Base-by-base conservation (phyloP, 1,140 invertebrate species). In the Tetranychus urticae region DNA sequence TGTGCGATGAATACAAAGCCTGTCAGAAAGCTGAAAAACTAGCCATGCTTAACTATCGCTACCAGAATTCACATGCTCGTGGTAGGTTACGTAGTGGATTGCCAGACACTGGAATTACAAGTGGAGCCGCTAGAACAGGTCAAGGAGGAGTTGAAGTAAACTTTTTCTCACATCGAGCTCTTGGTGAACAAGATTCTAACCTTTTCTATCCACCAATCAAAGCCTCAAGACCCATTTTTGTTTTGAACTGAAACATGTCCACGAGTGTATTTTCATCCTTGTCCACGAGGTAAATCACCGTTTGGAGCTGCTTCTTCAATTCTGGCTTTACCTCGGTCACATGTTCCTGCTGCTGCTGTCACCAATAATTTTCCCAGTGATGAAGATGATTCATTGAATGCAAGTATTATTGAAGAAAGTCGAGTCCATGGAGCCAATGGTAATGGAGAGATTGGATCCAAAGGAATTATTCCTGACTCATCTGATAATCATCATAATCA, bases 291-390 rank as follows among this genome's bases (percentile, higher is more conserved):
- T 47, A 66, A 65, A 39, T 60, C 68, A 13, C 67, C 67, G 8
- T 68, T 68, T 42, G 67, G 67, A 33, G 67, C 66, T 31, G 67
- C 67, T 5, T 68, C 67, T 1, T 66, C 36, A 5, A 52, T 64
- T 7, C 63, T 63, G 7, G 61, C 63, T 45, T 63, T 64, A 33
- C 65, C 60, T 45, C 61, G 47, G 7, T 31, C 35, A 36, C 39
- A 5, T 14, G 47, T 39, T 35, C 12, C 31, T 5, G 55, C 8
- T 33, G 57, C 13, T 36, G 34, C 33, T 4, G 60, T 42, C 14
- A 13, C 39, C 33, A 42, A 23, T 34, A 57, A 34, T 23, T 39
- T 45, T 37, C 37, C 37, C 13, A 58, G 42, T 23, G 50, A 60
- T 13, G 58, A 62, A n/a, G 52, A 47, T 34, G 61, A 62, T 37